A percentile compares a stretch with the other conserved stretches of the same genome.
phyloP scores from a whole-genome alignment of 2,888 invertebrate genomes.

The Amaurobius ferox region DNA sequence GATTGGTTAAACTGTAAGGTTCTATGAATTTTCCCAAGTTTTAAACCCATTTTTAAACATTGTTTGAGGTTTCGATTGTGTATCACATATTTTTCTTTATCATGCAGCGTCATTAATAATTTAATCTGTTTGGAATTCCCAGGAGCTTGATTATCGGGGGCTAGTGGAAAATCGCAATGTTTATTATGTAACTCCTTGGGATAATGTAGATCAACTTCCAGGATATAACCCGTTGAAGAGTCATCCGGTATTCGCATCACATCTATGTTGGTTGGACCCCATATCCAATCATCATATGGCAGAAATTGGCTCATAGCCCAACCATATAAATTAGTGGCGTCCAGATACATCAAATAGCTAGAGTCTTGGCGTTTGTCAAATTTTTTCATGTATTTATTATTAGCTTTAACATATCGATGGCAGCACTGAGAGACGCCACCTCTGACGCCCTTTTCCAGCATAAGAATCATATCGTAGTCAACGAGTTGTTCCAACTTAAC shows the following conservation, averaged over 20 bases:
- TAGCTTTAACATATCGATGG: background rate
- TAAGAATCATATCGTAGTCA: background rate
- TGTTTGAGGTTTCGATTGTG: constrained; percentile 73
- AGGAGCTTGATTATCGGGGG: background rate
- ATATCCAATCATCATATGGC: background rate
- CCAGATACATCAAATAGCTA: constrained; percentile 52
- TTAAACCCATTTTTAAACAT: constrained; percentile 57
- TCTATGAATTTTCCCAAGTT: constrained; percentile 74
- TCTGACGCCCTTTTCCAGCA: background rate
- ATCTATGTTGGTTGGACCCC: background rate
- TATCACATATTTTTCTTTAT: constrained; percentile 68
- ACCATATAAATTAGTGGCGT: constrained; percentile 74
- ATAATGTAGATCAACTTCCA: background rate
- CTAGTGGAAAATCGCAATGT: constrained; percentile 2
- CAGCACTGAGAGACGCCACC: background rate
- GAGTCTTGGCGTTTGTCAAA: constrained; percentile 48
- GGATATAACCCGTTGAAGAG: background rate
- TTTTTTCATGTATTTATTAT: background rate
- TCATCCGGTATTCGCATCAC: background rate
- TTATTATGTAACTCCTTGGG: background rate
- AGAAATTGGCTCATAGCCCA: constrained; percentile 67
- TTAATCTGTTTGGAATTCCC: background rate
- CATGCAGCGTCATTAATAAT: background rate
- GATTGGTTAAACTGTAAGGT: constrained; percentile 35
- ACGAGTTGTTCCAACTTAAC: background rate